Evolutionary conservation across 2,113 vertebrate species (phyloP).

Genomic region (Apaloderma vittatum): DNA sequence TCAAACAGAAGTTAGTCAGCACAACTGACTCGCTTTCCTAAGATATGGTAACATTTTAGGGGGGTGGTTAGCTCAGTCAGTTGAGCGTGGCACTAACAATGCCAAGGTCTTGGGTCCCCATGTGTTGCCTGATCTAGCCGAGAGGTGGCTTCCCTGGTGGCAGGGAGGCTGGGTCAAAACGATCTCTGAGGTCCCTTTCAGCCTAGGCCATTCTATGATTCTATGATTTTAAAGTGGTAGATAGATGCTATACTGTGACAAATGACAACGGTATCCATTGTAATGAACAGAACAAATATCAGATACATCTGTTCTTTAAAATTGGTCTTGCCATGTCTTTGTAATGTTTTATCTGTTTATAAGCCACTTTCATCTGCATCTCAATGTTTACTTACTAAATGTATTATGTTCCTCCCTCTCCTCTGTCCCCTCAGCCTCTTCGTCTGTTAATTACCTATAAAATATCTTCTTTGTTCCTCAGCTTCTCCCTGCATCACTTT

Average conservation of each 20-base stretch:
- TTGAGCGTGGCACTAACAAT: too few relatives aligned
- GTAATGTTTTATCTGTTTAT: background rate
- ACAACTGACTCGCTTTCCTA: background rate
- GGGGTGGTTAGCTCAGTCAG: too few relatives aligned
- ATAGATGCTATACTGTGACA: background rate
- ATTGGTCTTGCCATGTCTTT: background rate
- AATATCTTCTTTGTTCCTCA: background rate
- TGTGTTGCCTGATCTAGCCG: too few relatives aligned
- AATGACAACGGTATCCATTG: background rate
- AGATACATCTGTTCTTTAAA: background rate
- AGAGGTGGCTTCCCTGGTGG: too few relatives aligned
- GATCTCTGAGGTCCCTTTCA: too few relatives aligned
- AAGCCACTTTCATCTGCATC: background rate
- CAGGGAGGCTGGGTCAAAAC: too few relatives aligned
- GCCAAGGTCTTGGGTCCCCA: too few relatives aligned
- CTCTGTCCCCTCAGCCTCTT: background rate
- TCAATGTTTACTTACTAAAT: background rate
- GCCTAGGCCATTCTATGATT: too few relatives aligned
- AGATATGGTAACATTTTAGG: background rate
- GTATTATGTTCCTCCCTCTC: background rate
- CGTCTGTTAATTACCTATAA: background rate
- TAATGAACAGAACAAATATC: background rate
- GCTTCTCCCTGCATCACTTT: background rate
- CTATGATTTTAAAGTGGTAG: background rate
- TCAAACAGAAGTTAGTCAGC: background rate